Base-by-base conservation (phyloP, 2,113 vertebrate genomes). In the Rhinogobius similis region DNA sequence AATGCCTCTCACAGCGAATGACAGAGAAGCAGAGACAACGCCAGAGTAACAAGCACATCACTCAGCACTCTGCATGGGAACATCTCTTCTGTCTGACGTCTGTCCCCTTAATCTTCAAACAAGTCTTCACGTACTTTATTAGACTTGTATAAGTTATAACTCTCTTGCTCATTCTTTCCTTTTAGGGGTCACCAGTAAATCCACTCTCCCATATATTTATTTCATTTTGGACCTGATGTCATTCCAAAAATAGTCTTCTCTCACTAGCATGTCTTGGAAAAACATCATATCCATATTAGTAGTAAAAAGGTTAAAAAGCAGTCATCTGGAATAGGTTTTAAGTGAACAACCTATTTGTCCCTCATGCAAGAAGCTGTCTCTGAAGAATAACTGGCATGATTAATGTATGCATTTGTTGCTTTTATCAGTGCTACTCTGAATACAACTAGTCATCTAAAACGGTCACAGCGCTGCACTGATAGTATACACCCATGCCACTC, bases 21-120 rank as follows among this genome's bases (percentile, higher is more conserved):
- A 46, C 74, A 76, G n/a, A 80, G 77, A 84, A 86, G 81, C 78
- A 81, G 82, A 80, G 77, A 82, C 78, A 84, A 76, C 84, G 78
- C 66, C 21, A 36, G 62, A 73, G 72, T 66, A 68, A 81, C 72
- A 68, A 62, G 69, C 70, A 65, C 62, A 74, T 52, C 50, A 55
- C 52, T 55, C 23, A 82, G 83, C 75, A 76, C 65, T 81, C 68
- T 84, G 39, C 67, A 36, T 13, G 63, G 70, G 59, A 81, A 77
- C 79, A 41, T 74, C 70, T 80, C 67, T 72, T n/a, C n/a, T n/a
- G n/a, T n/a, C n/a, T n/a, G n/a, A n/a, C n/a, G 66, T 73, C 13
- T 55, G 21, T 24, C 55, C 46, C 32, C 5, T 36, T 36, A 36
- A 8, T 36, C 5, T 36, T 36, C n/a, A n/a, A n/a, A n/a, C n/a